These are phyloP conservation scores for Shargacucullia verbasci DNA, from an alignment of 2,888 invertebrate species.

Conservation along the genomic window DNA sequence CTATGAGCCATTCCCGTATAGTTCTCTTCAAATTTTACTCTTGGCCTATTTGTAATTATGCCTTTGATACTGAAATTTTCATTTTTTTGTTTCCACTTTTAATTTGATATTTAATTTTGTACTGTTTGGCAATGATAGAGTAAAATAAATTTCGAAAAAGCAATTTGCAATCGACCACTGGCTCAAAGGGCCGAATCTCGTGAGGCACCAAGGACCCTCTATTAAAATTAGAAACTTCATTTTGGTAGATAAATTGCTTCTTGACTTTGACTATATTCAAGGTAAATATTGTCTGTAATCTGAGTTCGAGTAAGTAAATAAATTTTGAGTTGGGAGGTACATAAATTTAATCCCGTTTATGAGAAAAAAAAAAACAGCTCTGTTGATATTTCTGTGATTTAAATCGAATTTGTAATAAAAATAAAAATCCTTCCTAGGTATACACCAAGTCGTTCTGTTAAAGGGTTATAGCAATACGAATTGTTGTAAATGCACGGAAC, in stretches of 20 bases:
- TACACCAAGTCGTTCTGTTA: too few relatives aligned
- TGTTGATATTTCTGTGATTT: conserved; percentile 15
- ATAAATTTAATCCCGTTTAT: conserved; percentile 39
- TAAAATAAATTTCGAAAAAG: conserved; percentile 77
- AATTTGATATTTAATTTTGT: conserved; percentile 53
- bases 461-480: conserved; percentile 20
- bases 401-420: too few relatives aligned
- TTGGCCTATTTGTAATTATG: conserved; percentile 16
- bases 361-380: conserved; percentile 13
- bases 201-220: conserved; percentile 72
- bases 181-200: conserved; percentile 79
- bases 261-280: conserved; percentile 81
- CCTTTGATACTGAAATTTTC: conserved; percentile 16
- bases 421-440: too few relatives aligned
- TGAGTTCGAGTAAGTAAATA: conserved; percentile 75
- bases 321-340: conserved; percentile 63
- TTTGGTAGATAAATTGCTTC: conserved; percentile 85
- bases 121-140: conserved; percentile 57
- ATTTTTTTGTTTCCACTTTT: conserved; percentile 26
- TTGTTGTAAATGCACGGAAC: conserved; percentile 39
- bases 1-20: conserved; percentile 18
- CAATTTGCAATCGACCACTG: conserved; percentile 81
- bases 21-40: conserved; percentile 20
- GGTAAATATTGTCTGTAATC: conserved; percentile 82
- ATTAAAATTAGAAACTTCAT: conserved; percentile 88